phyloP scores from a whole-genome alignment of 2,113 vertebrate genomes.

The Felis catus region DNA sequence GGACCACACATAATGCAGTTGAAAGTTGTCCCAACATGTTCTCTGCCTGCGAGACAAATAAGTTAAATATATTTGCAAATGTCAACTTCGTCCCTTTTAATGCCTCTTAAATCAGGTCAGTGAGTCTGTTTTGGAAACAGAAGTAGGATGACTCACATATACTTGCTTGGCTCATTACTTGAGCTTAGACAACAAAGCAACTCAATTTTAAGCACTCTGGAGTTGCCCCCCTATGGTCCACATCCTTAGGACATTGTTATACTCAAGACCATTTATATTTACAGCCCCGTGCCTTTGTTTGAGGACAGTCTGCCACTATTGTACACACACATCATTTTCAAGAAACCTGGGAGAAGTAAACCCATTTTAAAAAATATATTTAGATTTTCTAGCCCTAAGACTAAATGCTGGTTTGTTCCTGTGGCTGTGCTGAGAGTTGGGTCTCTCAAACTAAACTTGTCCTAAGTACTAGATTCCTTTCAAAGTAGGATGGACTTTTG shows the following conservation, averaged over 20 bases:
- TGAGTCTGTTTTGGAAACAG: conserved; percentile 76
- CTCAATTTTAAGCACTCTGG: conserved; percentile 57
- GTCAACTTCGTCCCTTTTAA: conserved; percentile 70
- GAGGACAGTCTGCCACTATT: not conserved
- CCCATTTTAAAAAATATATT: not conserved
- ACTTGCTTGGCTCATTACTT: conserved; percentile 64
- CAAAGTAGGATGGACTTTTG: not conserved
- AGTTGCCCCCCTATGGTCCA: not conserved
- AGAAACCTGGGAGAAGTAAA: conserved; percentile 10
- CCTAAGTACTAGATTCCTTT: not conserved
- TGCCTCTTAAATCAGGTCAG: conserved; percentile 76
- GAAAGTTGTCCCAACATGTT: conserved; percentile 75
- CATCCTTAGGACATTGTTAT: conserved; percentile 20
- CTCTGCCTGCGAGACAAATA: conserved; percentile 71
- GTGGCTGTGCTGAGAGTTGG: not conserved
- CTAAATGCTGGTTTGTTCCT: not conserved
- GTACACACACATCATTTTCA: not conserved
- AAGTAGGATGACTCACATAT: conserved; percentile 73
- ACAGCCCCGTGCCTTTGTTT: not conserved
- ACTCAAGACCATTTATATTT: not conserved
- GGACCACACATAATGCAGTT: conserved; percentile 66
- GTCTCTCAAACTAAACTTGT: not conserved
- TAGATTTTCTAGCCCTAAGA: not conserved
- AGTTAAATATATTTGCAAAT: conserved; percentile 77
- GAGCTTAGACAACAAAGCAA: conserved; percentile 69